Conservation (phyloP, 2,797 vertebrate genomes). For the Myotis findleyi region DNA sequence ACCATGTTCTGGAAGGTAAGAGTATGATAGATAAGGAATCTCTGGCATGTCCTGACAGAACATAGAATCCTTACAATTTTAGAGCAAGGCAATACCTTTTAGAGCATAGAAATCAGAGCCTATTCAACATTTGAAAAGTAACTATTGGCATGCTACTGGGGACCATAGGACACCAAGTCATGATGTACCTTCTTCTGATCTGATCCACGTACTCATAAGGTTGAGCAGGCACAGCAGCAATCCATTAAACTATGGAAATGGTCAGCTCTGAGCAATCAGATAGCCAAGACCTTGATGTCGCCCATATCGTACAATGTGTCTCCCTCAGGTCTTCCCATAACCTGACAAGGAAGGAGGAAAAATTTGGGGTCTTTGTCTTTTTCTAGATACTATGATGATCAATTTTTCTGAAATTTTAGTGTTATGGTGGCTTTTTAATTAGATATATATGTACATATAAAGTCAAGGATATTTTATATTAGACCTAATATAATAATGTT, state of each 20-base stretch:
- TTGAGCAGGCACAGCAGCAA: too few relatives aligned
- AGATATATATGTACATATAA: neutral
- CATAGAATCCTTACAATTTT: neutral
- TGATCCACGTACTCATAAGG: neutral
- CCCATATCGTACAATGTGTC: neutral
- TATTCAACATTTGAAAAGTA: neutral
- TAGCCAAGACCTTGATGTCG: neutral
- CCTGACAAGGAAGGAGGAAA: neutral
- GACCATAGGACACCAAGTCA: neutral
- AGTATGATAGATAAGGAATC: neutral
- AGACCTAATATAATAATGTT: neutral
- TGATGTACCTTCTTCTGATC: neutral
- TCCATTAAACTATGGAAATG: neutral
- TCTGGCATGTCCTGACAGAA: neutral
- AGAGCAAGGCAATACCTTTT: neutral
- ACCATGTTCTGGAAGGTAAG: neutral
- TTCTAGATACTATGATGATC: neutral
- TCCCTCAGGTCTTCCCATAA: neutral
- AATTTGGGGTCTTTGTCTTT: neutral
- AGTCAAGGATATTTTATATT: neutral
- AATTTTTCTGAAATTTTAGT: neutral
- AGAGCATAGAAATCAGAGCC: neutral
- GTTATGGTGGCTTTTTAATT: neutral
- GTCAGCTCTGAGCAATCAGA: neutral
- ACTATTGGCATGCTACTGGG: neutral